Evolutionary conservation across 2,888 invertebrate genomes (phyloP).

Genomic region (Drosophila formosana): DNA sequence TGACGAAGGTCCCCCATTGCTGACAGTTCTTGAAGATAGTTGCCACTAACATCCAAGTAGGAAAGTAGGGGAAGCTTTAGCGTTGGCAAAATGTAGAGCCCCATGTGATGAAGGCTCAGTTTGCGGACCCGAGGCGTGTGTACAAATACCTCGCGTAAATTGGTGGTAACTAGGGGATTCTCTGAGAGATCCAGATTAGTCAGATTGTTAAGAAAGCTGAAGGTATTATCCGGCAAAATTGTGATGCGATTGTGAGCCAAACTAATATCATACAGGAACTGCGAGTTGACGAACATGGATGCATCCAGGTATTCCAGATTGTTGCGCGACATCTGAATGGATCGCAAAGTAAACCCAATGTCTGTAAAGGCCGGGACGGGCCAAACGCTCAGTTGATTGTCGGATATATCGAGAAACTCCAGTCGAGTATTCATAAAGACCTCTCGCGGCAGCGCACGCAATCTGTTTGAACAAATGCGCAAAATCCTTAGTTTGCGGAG

Average conservation of each 20-base stretch:
- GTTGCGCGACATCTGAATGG: constrained; percentile 92
- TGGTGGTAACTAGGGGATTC: constrained; percentile 92
- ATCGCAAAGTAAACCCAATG: constrained; percentile 91
- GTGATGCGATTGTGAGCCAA: constrained; percentile 92
- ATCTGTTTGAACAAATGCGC: constrained; percentile 90
- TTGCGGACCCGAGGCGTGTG: constrained; percentile 93
- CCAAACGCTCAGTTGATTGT: constrained; percentile 92
- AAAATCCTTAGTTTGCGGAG: constrained; percentile 90
- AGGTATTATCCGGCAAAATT: constrained; percentile 94
- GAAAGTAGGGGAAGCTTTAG: constrained; percentile 92
- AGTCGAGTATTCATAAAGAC: constrained; percentile 92
- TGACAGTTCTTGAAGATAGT: constrained; percentile 90
- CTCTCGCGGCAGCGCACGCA: constrained; percentile 91
- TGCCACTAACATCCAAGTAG: constrained; percentile 92
- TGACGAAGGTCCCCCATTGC: constrained; percentile 90
- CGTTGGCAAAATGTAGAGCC: constrained; percentile 91
- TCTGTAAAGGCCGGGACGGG: constrained; percentile 92
- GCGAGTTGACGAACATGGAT: constrained; percentile 93
- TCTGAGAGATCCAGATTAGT: constrained; percentile 92
- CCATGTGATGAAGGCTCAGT: constrained; percentile 91
- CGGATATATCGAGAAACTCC: constrained; percentile 92
- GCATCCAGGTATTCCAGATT: constrained; percentile 94
- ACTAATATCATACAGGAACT: constrained; percentile 91
- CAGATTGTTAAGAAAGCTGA: constrained; percentile 92
- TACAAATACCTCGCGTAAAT: constrained; percentile 94